Evolutionary conservation across 2,888 invertebrate species (phyloP).

Genomic region (Tiliacea citrago): DNA sequence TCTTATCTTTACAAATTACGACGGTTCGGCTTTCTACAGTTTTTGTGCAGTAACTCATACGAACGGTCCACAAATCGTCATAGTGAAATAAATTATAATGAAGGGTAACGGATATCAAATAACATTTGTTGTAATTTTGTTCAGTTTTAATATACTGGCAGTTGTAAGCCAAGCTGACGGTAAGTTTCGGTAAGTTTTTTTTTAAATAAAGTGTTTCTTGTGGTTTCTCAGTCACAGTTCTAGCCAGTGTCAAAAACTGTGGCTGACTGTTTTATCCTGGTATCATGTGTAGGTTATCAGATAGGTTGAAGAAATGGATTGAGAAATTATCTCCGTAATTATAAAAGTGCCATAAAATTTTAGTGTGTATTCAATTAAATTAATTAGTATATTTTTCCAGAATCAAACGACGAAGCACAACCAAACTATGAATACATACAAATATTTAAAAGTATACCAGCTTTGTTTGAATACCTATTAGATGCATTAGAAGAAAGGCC

Average conservation of each 20-base stretch:
- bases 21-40: background rate
- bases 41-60: conserved; percentile 42
- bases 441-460: conserved; percentile 77
- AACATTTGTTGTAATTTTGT: conserved; percentile 18
- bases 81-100: conserved; percentile 23
- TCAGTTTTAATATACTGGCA: conserved; percentile 15
- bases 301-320: no score
- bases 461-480: conserved; percentile 76
- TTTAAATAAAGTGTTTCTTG: no score
- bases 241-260: background rate
- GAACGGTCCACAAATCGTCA: conserved; percentile 35
- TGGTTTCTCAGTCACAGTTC: background rate
- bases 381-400: conserved; percentile 14
- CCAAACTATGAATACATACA: conserved; percentile 70
- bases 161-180: conserved; percentile 24
- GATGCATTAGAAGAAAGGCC: conserved; percentile 75
- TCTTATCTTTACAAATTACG: conserved; percentile 47
- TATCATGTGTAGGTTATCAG: no score
- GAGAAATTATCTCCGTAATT: background rate
- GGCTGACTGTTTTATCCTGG: background rate
- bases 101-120: conserved; percentile 12
- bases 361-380: background rate
- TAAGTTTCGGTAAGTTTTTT: conserved; percentile 14
- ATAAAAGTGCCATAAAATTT: background rate
- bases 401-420: conserved; percentile 49